phyloP scores from a whole-genome alignment of 2,797 vertebrate genomes.

The Selene dorsalis region DNA sequence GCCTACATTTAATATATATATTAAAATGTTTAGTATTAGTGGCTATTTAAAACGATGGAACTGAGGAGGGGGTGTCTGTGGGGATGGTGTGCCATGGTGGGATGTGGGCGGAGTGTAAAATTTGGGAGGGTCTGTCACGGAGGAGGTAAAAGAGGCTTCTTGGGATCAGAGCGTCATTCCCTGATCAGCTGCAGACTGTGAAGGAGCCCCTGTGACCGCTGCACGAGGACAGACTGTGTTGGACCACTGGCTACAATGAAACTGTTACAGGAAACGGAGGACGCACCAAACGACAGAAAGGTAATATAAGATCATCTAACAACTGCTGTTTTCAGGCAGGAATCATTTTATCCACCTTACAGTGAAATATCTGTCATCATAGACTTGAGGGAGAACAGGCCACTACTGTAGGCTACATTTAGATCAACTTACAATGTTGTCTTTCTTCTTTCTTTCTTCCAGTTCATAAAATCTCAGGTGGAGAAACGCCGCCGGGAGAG shows the following conservation, averaged over 20 bases:
- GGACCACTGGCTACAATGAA: conserved; percentile 57
- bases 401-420: background rate
- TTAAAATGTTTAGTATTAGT: too few relatives aligned
- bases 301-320: conserved; percentile 52
- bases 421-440: background rate
- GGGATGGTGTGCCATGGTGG: background rate
- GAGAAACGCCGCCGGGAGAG: conserved; percentile 89
- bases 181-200: conserved; percentile 26
- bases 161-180: background rate
- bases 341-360: too few relatives aligned
- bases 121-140: background rate
- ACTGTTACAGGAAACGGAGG: conserved; percentile 45
- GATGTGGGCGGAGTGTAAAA: background rate
- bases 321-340: background rate
- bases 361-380: too few relatives aligned
- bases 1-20: too few relatives aligned
- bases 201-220: background rate
- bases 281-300: conserved; percentile 73
- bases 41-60: background rate
- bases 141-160: conserved; percentile 26
- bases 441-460: background rate
- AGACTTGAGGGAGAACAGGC: fast-evolving
- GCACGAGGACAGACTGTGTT: conserved; percentile 6
- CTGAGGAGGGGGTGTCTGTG: too few relatives aligned
- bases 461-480: conserved; percentile 89